phyloP scores from a whole-genome alignment of 2,797 vertebrate species.

The Pachyuromys duprasi region DNA sequence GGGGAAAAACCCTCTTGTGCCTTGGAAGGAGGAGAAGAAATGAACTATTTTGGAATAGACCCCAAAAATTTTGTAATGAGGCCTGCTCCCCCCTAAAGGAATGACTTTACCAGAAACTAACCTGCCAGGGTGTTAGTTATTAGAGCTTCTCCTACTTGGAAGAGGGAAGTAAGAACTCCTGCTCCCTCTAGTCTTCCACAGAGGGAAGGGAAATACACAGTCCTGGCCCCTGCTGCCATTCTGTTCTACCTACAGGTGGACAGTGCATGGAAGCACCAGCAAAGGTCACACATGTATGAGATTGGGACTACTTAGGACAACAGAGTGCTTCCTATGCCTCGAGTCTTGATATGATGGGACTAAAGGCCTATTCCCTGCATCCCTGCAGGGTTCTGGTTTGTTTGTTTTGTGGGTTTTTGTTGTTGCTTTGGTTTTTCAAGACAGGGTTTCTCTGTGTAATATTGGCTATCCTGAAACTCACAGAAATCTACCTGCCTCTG shows the following conservation, averaged over 20 bases:
- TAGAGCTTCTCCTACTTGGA: neutral
- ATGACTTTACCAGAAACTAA: neutral
- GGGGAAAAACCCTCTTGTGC: neutral
- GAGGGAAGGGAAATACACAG: neutral
- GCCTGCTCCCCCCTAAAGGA: neutral
- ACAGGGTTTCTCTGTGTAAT: neutral
- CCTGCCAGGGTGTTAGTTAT: neutral
- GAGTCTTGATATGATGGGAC: neutral
- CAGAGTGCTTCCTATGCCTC: neutral
- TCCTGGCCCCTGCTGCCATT: neutral
- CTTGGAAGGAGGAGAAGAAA: neutral
- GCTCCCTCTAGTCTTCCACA: neutral
- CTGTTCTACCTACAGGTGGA: neutral
- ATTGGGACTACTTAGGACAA: neutral
- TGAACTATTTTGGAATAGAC: neutral
- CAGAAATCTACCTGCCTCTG: neutral
- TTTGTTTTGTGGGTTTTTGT: neutral
- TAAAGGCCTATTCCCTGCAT: neutral
- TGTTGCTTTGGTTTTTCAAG: neutral
- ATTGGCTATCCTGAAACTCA: neutral
- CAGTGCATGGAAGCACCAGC: neutral
- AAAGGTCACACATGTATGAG: neutral
- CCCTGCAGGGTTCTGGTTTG: no score
- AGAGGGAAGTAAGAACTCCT: neutral
- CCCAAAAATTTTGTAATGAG: neutral